phyloP scores from a whole-genome alignment of 2,113 vertebrate genomes.

The Agelaius tricolor region DNA sequence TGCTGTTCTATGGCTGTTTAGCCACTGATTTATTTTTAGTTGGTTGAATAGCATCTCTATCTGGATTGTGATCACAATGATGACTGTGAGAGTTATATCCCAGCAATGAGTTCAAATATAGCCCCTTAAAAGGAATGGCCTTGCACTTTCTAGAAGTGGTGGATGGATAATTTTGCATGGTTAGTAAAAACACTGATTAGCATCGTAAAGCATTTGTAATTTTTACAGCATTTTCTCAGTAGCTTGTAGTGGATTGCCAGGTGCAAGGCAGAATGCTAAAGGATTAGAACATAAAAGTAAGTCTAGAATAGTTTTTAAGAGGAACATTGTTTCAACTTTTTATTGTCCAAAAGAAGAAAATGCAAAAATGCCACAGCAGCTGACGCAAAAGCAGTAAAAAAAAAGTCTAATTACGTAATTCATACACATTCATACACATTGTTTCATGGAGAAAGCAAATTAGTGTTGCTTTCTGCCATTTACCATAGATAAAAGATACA shows the following conservation, averaged over 20 bases:
- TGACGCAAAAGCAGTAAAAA: background rate
- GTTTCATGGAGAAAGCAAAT: background rate
- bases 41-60: background rate
- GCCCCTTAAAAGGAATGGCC: background rate
- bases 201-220: background rate
- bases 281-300: background rate
- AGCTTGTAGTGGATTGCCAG: background rate
- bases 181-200: background rate
- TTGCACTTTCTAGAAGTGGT: background rate
- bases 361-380: slow-evolving; percentile 19
- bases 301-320: background rate
- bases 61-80: background rate
- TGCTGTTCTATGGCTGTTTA: background rate
- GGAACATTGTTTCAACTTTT: background rate
- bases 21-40: slow-evolving; percentile 10
- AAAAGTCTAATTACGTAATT: background rate
- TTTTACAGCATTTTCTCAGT: slow-evolving; percentile 1
- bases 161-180: background rate
- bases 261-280: slow-evolving; percentile 15
- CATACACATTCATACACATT: background rate
- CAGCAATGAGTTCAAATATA: slow-evolving; percentile 3
- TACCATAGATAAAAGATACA: background rate
- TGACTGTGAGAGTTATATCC: background rate
- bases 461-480: slow-evolving; percentile 27
- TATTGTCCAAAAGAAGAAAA: slow-evolving; percentile 42